Evolutionary conservation across 1,140 invertebrate genomes (phyloP).

Genomic region (Drosophila tsacasi): DNA sequence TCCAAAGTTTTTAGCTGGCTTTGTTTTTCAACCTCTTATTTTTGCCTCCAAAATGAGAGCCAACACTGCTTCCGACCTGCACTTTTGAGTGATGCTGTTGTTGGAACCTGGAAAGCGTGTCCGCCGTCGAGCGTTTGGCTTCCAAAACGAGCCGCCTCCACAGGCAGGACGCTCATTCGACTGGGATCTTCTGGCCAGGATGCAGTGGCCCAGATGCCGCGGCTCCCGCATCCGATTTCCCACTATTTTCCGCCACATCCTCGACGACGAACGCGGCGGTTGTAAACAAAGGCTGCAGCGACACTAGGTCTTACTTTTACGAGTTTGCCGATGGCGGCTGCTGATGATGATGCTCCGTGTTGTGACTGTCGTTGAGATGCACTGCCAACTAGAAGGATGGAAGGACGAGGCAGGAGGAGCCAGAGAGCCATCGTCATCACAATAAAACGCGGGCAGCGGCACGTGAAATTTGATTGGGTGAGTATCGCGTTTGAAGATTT

Average conservation of each 20-base stretch:
- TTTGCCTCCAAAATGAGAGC: not conserved
- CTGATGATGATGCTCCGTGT: constrained; percentile 49
- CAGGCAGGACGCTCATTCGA: constrained; percentile 70
- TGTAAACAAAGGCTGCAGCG: constrained; percentile 39
- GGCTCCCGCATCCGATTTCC: constrained; percentile 43
- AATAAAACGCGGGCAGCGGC: constrained; percentile 62
- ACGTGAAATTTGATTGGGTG: constrained; percentile 60
- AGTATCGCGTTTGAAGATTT: constrained; percentile 53
- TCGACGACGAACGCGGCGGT: constrained; percentile 27
- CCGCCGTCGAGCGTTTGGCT: constrained; percentile 30
- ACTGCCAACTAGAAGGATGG: constrained; percentile 22
- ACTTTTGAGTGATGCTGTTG: constrained; percentile 56
- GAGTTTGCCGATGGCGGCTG: constrained; percentile 54
- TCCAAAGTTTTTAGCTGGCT: not conserved
- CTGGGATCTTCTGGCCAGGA: constrained; percentile 69
- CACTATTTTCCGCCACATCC: constrained; percentile 47
- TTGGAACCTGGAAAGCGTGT: constrained; percentile 49
- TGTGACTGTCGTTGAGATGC: constrained; percentile 49
- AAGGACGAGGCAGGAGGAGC: not conserved
- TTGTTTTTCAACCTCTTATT: not conserved
- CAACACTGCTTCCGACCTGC: constrained; percentile 49
- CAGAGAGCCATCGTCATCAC: constrained; percentile 44
- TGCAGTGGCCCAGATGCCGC: constrained; percentile 51
- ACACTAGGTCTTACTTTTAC: constrained; percentile 54
- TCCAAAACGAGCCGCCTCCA: constrained; percentile 65